Evolutionary conservation across 2,888 invertebrate species (phyloP), one percentile per base, ranked within the genome.

Genomic region (Metalampra italica): DNA sequence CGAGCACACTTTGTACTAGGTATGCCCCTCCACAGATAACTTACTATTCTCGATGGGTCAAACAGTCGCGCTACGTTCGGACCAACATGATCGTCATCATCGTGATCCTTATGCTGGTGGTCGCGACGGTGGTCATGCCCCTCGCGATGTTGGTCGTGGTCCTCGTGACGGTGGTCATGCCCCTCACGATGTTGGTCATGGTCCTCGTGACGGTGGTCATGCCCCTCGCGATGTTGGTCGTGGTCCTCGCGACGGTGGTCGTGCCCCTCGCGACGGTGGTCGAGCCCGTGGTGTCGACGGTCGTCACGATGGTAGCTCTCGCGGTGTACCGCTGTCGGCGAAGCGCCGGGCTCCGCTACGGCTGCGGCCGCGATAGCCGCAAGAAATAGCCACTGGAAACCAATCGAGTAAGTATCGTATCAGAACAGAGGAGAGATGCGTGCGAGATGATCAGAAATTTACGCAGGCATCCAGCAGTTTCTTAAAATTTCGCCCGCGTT

Each of bases 371-470:
- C 29, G 4, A 51, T 9, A 29, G 55, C 51, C 12, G 47, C 49
- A 34, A 57, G 13, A 9, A 51, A 36, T 39, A 57, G 37, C 12
- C 54, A 42, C 54, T 54, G 50, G 2, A 38, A 45, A 14, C 5
- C 22, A 22, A 3, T 22, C 22, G 13, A 12, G 7, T 36, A 29
- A 29, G 11, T 8, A 32, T 13, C n/a, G 29, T n/a, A 29, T 9
- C 9, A 14, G 5, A 22, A 40, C 7, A 11, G 14, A 22, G 9
- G 1, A 41, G 8, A 22, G 8, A 29, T 22, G n/a, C n/a, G n/a
- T n/a, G n/a, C n/a, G n/a, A n/a, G 38, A 8, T 12, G 7, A 9
- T 12, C n/a, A 38, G 11, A 11, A 9, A 11, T 38, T 12, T 30
- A 30, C 9, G 30, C 30, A 30, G 30, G 30, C 9, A 30, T 30